Evolutionary conservation across 2,888 invertebrate species (phyloP), one percentile per base, ranked within the genome.

Genomic region (Amiota minor): DNA sequence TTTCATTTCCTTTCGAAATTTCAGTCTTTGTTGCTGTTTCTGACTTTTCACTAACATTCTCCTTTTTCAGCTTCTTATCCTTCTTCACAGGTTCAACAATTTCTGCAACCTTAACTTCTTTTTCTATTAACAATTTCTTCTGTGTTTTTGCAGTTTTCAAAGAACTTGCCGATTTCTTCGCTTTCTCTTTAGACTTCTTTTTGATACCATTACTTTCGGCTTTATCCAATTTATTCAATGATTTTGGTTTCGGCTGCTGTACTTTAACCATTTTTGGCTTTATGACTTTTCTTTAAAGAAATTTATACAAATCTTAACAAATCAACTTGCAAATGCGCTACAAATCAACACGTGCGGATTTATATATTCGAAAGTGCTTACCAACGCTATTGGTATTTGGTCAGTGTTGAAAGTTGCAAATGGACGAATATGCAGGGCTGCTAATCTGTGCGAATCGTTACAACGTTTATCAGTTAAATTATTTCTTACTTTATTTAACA

Each of bases 181-280:
- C 76, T 1, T 16, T 65, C 1, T 55, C 71, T 35, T 72, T 75
- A 9, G 70, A 53, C 20, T 82, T 84, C 16, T 77, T 78, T 49
- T 81, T 84, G 9, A 18, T 23, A 14, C 76, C 70, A 35, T 35
- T 35, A 35, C 78, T 74, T 1, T 80, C 79, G 49, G 72, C 72
- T 73, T 79, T 76, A 12, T 20, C 50, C n/a, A 67, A 56, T 65
- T 78, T 82, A 53, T 16, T 76, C 3, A 82, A 67, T n/a, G 83
- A 77, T 76, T 84, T 85, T 2, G 84, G 74, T 55, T 78, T 74
- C 0, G 82, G 81, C 61, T 84, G 82, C 45, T 81, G 82, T 50
- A 85, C 80, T 76, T 84, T 84, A 1, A 81, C 85, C 84, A 84
- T 84, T n/a, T 72, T 65, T 47, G 45, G 20, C 18, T 35, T n/a